phyloP scores from a whole-genome alignment of 1,140 invertebrate genomes.

The Cotesia typhae region DNA sequence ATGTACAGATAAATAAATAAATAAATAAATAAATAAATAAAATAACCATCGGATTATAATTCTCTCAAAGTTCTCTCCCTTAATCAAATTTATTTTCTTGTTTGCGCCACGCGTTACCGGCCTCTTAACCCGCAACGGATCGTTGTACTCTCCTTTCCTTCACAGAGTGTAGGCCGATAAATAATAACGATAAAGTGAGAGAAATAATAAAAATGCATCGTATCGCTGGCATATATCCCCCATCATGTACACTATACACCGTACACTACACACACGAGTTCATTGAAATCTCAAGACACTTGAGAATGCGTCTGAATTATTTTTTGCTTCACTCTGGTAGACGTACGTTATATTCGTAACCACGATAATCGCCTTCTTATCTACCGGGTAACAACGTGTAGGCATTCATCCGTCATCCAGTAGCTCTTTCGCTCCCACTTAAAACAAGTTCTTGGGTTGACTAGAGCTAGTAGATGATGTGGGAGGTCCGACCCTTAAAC shows the following conservation, averaged over 20 bases:
- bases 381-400: conserved; percentile 46
- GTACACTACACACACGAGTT: neutral
- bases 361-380: conserved; percentile 47
- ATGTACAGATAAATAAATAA: neutral
- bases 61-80: neutral
- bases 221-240: conserved; percentile 1
- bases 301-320: neutral
- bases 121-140: neutral
- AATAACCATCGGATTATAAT: conserved; percentile 2
- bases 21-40: conserved; percentile 20
- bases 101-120: neutral
- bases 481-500: conserved; percentile 1
- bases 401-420: conserved; percentile 55
- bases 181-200: conserved; percentile 13
- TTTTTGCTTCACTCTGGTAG: conserved; percentile 6
- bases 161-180: conserved; percentile 2
- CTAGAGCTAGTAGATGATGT: neutral
- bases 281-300: conserved; percentile 10
- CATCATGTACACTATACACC: neutral
- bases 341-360: neutral
- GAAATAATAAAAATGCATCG: neutral
- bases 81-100: conserved; percentile 24
- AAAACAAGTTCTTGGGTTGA: neutral
- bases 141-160: neutral
- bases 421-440: conserved; percentile 37